These are phyloP conservation scores for Agrotis segetum DNA, from an alignment of 2,888 invertebrate genomes.

Conservation along the genomic window DNA sequence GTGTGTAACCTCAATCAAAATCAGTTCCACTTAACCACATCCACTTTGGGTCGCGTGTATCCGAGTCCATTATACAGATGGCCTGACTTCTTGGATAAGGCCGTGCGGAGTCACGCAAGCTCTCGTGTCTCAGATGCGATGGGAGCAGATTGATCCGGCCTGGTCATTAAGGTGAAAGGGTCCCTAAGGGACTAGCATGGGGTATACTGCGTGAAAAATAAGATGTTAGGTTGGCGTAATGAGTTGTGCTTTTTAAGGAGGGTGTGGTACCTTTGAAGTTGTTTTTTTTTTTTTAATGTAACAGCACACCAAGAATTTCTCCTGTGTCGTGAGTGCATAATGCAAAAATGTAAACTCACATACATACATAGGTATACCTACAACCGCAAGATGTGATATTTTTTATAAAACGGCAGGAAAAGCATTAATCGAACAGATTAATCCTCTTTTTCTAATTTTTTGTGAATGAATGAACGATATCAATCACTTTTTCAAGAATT, in stretches of 20 bases:
- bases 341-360: too few species aligned
- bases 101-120: conserved; percentile 65
- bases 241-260: conserved; percentile 49
- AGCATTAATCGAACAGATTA: too few species aligned
- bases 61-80: conserved; percentile 60
- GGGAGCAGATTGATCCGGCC: conserved; percentile 66
- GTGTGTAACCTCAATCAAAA: conserved; percentile 47
- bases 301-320: too few species aligned
- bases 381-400: neutral
- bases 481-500: too few species aligned
- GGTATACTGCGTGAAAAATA: conserved; percentile 60
- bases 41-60: conserved; percentile 55
- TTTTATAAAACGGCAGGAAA: neutral
- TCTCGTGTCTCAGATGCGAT: conserved; percentile 68
- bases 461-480: too few species aligned
- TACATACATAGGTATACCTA: too few species aligned
- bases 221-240: conserved; percentile 43
- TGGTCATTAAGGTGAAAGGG: conserved; percentile 69
- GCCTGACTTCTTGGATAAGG: conserved; percentile 64
- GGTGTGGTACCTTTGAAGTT: neutral
- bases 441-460: too few species aligned
- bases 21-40: conserved; percentile 47
- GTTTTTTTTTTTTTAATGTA: too few species aligned
- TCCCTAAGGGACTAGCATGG: conserved; percentile 56
- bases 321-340: too few species aligned